A percentile compares a stretch with the other conserved stretches of the same genome.
These are phyloP conservation scores for Ptilodon capucinus DNA, from an alignment of 2,888 invertebrate species.

Conservation along the genomic window DNA sequence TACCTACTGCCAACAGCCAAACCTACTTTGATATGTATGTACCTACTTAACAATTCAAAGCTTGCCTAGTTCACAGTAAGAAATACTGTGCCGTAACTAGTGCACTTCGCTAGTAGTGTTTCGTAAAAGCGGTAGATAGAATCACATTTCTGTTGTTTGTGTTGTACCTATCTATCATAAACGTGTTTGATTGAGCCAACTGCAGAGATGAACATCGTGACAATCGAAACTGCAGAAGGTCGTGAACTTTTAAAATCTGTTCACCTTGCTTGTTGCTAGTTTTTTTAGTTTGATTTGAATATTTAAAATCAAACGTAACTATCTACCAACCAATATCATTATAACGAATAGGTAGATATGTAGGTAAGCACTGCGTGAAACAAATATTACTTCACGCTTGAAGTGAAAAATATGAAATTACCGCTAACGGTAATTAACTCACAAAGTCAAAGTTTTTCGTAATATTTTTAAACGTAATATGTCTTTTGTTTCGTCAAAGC, in stretches of 20 bases:
- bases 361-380: not conserved
- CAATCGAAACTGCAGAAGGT: conserved; percentile 47
- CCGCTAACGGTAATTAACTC: not conserved
- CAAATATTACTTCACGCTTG: not conserved
- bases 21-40: too few relatives aligned
- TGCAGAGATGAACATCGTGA: conserved; percentile 49
- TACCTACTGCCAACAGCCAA: conserved; percentile 31
- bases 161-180: conserved; percentile 13
- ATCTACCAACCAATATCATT: not conserved
- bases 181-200: conserved; percentile 17
- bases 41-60: conserved; percentile 34
- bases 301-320: conserved; percentile 5
- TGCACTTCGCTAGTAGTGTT: conserved; percentile 28
- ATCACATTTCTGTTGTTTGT: conserved; percentile 19
- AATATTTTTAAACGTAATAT: not conserved
- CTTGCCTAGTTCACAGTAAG: conserved; percentile 54
- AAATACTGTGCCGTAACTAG: conserved; percentile 22
- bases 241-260: conserved; percentile 63
- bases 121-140: conserved; percentile 27
- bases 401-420: not conserved
- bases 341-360: not conserved
- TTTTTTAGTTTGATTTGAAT: conserved; percentile 29
- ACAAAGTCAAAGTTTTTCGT: not conserved
- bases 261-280: conserved; percentile 51
- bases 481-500: not conserved